Conservation (phyloP, 2,888 invertebrate genomes). For the Timema podura region DNA sequence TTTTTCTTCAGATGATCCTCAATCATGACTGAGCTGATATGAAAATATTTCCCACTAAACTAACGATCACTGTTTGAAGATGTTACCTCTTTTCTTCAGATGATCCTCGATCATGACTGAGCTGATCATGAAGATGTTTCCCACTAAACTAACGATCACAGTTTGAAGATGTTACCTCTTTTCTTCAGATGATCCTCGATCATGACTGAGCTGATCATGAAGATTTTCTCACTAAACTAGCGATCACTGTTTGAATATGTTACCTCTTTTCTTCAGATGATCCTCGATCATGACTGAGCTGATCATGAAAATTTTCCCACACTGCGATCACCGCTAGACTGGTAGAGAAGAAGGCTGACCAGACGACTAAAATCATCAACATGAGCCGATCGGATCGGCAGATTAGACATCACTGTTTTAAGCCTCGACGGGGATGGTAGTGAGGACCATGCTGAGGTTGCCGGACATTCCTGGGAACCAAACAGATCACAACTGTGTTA, state of each 20-base stretch:
- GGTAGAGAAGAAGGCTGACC: conserved; percentile 58
- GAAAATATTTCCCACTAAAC: conserved; percentile 72
- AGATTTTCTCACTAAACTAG: conserved; percentile 64
- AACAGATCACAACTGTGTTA: too few relatives aligned
- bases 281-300: conserved; percentile 70
- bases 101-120: conserved; percentile 69
- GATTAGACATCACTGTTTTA: conserved; percentile 44
- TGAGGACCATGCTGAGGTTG: neutral
- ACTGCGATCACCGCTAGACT: conserved; percentile 51
- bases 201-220: conserved; percentile 70
- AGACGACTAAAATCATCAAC: conserved; percentile 61
- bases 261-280: conserved; percentile 52
- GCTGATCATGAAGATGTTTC: conserved; percentile 73
- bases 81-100: too few relatives aligned
- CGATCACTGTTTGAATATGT: too few relatives aligned
- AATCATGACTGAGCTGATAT: conserved; percentile 71
- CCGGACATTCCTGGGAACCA: neutral
- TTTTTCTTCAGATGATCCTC: conserved; percentile 65
- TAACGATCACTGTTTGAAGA: conserved; percentile 47
- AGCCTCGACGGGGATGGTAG: neutral
- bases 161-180: too few relatives aligned
- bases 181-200: conserved; percentile 66
- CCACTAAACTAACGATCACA: conserved; percentile 63
- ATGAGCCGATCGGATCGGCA: conserved; percentile 62
- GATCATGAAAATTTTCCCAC: conserved; percentile 73